Conservation (phyloP, 1,140 invertebrate genomes). For the Diploscapter pachys region DNA sequence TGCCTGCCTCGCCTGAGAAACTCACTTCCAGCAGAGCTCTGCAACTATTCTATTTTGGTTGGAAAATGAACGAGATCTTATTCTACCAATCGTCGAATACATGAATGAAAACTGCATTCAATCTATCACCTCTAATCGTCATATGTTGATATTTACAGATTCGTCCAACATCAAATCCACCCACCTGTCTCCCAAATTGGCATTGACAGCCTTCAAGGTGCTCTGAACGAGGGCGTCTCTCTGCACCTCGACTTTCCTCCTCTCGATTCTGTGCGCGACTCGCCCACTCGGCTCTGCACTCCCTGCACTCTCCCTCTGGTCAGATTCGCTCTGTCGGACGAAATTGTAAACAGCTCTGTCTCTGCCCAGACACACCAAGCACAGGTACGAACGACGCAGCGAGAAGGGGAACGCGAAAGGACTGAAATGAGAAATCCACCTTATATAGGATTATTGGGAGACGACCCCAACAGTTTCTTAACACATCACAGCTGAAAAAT, state of each 20-base stretch:
- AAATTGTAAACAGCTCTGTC: constrained; percentile 48
- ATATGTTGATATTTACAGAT: too few species aligned
- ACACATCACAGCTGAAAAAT: too few species aligned
- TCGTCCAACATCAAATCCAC: too few species aligned
- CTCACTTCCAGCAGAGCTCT: constrained; percentile 48
- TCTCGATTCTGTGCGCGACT: constrained; percentile 50
- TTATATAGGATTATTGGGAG: too few species aligned
- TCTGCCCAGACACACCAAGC: constrained; percentile 54
- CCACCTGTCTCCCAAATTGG: constrained; percentile 5
- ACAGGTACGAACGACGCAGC: constrained; percentile 46
- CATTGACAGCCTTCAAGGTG: constrained; percentile 47
- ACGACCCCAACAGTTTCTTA: too few species aligned
- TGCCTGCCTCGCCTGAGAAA: constrained; percentile 73
- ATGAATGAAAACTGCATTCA: too few species aligned
- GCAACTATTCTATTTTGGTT: neutral
- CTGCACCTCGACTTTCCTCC: constrained; percentile 49
- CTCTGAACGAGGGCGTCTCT: constrained; percentile 43
- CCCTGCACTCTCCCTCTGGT: constrained; percentile 37
- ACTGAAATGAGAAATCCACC: too few species aligned
- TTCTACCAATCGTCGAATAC: too few species aligned
- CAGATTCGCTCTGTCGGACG: constrained; percentile 42
- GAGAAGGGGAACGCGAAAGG: constrained; percentile 25
- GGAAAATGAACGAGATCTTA: neutral
- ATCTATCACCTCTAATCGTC: too few species aligned
- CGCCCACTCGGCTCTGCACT: constrained; percentile 22